Evolutionary conservation across 2,888 invertebrate genomes (phyloP).

Genomic region (Gymnosoma rotundatum): DNA sequence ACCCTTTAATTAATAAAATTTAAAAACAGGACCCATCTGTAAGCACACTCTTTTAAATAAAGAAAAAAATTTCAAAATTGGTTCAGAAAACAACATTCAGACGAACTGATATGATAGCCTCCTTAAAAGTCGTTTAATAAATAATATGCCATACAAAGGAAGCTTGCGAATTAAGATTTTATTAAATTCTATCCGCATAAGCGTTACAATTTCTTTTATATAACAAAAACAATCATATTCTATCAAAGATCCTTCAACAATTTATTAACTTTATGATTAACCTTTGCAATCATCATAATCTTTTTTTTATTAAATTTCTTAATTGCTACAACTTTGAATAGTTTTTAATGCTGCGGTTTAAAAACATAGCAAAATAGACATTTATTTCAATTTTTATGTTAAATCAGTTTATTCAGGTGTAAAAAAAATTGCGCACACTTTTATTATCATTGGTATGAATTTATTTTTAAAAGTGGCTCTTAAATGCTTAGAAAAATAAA

Average conservation of each 20-base stretch:
- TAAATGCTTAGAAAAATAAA: constrained; percentile 28
- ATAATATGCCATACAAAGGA: too few relatives aligned
- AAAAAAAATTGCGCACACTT: constrained; percentile 39
- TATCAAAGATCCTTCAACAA: neutral
- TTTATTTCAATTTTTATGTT: constrained; percentile 55
- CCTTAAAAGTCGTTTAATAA: too few relatives aligned
- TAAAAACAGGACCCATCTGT: too few relatives aligned
- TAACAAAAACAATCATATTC: neutral
- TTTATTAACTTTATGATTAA: neutral
- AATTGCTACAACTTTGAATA: constrained; percentile 8
- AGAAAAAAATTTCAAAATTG: too few relatives aligned
- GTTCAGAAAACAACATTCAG: too few relatives aligned
- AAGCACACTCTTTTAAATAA: too few relatives aligned
- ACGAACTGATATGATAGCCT: too few relatives aligned
- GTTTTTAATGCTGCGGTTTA: neutral
- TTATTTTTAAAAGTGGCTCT: constrained; percentile 24
- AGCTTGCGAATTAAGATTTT: too few relatives aligned
- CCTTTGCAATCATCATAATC: constrained; percentile 8
- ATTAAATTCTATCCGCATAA: too few relatives aligned
- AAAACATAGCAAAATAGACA: constrained; percentile 22
- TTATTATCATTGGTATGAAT: constrained; percentile 35
- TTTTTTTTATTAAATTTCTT: neutral
- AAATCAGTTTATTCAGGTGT: constrained; percentile 51
- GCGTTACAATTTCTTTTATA: neutral
- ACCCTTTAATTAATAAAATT: too few relatives aligned